These are phyloP conservation scores for Rhinoptilus africanus DNA, from an alignment of 2,113 vertebrate genomes.

Conservation along the genomic window DNA sequence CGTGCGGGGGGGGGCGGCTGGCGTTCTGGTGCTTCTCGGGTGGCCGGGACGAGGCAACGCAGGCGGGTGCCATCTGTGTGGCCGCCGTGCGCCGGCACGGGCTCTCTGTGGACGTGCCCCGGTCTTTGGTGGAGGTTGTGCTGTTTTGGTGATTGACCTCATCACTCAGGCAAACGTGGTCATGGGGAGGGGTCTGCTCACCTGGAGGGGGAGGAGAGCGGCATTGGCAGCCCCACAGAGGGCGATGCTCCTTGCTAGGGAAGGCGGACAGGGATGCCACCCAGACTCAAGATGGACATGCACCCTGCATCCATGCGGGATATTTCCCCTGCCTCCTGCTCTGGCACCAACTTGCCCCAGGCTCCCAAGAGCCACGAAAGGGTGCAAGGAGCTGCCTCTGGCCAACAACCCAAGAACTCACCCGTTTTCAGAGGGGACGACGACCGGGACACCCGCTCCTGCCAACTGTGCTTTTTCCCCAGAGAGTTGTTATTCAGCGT, in stretches of 20 bases:
- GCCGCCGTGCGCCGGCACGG: slow-evolving; percentile 83
- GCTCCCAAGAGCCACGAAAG: background rate
- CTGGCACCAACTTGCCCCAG: background rate
- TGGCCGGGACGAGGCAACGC: slow-evolving; percentile 60
- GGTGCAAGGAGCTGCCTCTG: background rate
- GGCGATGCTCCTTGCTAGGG: background rate
- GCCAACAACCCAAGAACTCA: slow-evolving; percentile 63
- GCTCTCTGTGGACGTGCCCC: slow-evolving; percentile 91
- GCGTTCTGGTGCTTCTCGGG: slow-evolving; percentile 58
- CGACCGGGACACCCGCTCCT: slow-evolving; percentile 93
- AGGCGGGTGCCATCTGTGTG: slow-evolving; percentile 78
- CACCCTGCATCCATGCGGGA: background rate
- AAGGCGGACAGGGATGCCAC: background rate
- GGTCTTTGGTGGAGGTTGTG: slow-evolving; percentile 89
- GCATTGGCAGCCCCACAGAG: background rate
- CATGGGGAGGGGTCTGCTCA: slow-evolving; percentile 86
- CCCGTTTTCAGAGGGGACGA: slow-evolving; percentile 94
- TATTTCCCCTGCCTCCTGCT: background rate
- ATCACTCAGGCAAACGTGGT: slow-evolving; percentile 94
- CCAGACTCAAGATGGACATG: background rate
- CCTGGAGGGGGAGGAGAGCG: slow-evolving; percentile 68
- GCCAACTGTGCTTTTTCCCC: slow-evolving; percentile 98
- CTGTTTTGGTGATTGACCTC: slow-evolving; percentile 86
- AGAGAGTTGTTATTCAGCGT: slow-evolving; percentile 98
- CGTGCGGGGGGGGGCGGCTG: slow-evolving; percentile 46